phyloP scores from a whole-genome alignment of 1,140 invertebrate species.

The Lordiphosa collinella region DNA sequence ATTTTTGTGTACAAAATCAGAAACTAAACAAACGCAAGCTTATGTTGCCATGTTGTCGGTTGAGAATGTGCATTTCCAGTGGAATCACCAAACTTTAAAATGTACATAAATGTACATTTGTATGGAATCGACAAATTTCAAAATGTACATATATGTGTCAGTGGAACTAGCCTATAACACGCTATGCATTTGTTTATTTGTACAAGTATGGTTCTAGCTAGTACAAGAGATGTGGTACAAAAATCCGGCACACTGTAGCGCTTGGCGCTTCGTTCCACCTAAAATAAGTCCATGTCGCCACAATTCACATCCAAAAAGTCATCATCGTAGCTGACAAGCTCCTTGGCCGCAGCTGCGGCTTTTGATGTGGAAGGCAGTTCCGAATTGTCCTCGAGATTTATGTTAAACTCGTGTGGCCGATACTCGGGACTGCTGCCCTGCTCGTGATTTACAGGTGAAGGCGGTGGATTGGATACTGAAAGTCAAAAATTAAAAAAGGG shows the following conservation, averaged over 20 bases:
- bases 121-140: too few relatives aligned
- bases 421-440: conserved; percentile 84
- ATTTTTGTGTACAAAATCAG: too few relatives aligned
- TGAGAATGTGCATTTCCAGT: too few relatives aligned
- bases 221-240: conserved; percentile 39
- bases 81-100: too few relatives aligned
- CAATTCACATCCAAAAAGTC: conserved; percentile 86
- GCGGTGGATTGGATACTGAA: conserved; percentile 86
- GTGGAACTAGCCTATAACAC: too few relatives aligned
- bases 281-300: conserved; percentile 88
- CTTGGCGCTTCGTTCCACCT: conserved; percentile 62
- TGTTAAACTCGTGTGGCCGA: conserved; percentile 81
- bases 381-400: conserved; percentile 79
- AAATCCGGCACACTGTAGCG: conserved; percentile 28
- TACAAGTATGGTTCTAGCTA: conserved; percentile 70
- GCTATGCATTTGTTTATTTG: conserved; percentile 65
- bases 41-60: too few relatives aligned
- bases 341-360: conserved; percentile 44
- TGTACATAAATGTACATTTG: too few relatives aligned
- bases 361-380: conserved; percentile 76
- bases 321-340: conserved; percentile 82
- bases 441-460: conserved; percentile 87
- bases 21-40: too few relatives aligned
- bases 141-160: too few relatives aligned
- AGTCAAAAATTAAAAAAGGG: background rate